A percentile compares a stretch with the other conserved stretches of the same genome.
These are phyloP conservation scores for Aptenodytes forsteri DNA, from an alignment of 2,113 vertebrate genomes.

Conservation along the genomic window DNA sequence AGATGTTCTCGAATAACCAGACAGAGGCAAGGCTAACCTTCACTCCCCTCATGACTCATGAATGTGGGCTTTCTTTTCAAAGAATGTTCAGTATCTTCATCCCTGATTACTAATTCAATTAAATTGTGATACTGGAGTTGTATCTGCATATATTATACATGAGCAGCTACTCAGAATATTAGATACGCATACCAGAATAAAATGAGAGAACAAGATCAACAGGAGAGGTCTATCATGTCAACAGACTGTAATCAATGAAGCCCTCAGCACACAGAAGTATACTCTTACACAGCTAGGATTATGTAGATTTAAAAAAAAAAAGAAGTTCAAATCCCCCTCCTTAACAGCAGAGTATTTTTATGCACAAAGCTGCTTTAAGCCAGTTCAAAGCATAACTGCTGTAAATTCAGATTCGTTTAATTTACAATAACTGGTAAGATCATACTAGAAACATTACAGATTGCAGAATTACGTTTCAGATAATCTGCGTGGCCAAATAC, in stretches of 20 bases:
- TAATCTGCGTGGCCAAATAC: neutral
- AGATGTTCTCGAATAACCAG: neutral
- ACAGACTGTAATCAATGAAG: neutral
- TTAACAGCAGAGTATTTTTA: neutral
- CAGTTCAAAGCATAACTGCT: neutral
- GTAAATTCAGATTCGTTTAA: neutral
- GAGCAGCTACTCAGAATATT: neutral
- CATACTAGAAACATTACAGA: neutral
- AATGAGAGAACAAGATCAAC: neutral
- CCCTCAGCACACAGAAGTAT: neutral
- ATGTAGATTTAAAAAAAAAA: neutral
- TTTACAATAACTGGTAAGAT: neutral
- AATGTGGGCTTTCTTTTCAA: neutral
- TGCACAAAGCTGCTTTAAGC: neutral
- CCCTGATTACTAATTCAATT: neutral
- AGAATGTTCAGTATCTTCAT: neutral
- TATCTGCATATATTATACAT: neutral
- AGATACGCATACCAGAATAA: neutral
- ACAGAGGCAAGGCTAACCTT: neutral
- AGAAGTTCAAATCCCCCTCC: neutral
- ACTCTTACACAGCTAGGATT: neutral
- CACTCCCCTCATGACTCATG: neutral
- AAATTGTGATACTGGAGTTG: neutral
- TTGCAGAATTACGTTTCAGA: neutral
- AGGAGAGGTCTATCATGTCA: neutral